Percentiles rank a stretch among this genome's conserved stretches.
phyloP scores from a whole-genome alignment of 2,797 vertebrate species.

The Simalia tracyae region DNA sequence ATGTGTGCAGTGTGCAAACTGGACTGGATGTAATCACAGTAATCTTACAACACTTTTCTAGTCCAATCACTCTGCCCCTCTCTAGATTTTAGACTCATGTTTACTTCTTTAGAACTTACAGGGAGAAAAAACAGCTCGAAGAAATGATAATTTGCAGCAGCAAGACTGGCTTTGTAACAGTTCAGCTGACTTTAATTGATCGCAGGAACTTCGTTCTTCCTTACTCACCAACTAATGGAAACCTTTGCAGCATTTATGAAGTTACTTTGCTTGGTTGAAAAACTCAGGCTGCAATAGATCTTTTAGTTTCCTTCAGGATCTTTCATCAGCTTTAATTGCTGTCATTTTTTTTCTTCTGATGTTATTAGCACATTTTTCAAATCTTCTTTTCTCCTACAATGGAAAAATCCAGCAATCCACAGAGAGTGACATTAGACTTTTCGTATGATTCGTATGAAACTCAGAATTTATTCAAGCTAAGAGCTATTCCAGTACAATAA shows the following conservation, averaged over 20 bases:
- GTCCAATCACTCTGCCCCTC: neutral
- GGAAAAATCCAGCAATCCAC: slow-evolving; percentile 62
- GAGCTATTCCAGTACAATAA: slow-evolving; percentile 60
- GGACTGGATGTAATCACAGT: neutral
- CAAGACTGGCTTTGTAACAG: neutral
- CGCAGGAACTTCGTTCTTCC: neutral
- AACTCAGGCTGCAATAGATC: slow-evolving; percentile 47
- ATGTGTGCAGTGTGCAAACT: too few relatives aligned
- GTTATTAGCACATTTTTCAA: slow-evolving; percentile 60
- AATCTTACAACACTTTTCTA: neutral
- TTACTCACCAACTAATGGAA: slow-evolving; percentile 35
- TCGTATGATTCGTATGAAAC: slow-evolving; percentile 65
- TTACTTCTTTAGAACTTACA: neutral
- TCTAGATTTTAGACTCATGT: neutral
- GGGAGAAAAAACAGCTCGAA: neutral
- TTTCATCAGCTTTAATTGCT: slow-evolving; percentile 63
- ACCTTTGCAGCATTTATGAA: slow-evolving; percentile 39
- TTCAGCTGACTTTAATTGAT: slow-evolving; percentile 3
- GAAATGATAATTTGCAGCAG: neutral
- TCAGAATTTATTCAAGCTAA: slow-evolving; percentile 71
- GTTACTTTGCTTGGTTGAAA: slow-evolving; percentile 30
- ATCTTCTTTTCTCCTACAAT: slow-evolving; percentile 61
- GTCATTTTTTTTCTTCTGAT: slow-evolving; percentile 64
- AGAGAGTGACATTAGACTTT: slow-evolving; percentile 66
- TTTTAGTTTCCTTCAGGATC: slow-evolving; percentile 59